phyloP scores from a whole-genome alignment of 2,113 vertebrate genomes.

The Eleginops maclovinus region DNA sequence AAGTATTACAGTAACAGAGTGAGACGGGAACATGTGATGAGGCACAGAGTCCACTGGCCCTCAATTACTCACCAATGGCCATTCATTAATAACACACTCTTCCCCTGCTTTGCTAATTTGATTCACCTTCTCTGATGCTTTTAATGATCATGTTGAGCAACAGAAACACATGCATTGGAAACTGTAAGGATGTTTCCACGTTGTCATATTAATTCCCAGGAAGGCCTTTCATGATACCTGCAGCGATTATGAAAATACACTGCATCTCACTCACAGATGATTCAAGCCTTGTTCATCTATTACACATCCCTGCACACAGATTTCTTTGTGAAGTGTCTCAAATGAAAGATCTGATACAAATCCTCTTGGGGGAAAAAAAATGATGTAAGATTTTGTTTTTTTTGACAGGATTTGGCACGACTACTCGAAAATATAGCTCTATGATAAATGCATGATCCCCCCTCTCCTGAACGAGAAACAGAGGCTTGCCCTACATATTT shows the following conservation, averaged over 20 bases:
- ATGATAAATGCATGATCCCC: constrained; percentile 3
- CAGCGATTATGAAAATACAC: constrained; percentile 28
- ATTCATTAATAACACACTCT: constrained; percentile 11
- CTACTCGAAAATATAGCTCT: constrained; percentile 26
- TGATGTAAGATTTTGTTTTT: constrained; percentile 48
- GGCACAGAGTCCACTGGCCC: neutral
- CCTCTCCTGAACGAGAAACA: constrained; percentile 37
- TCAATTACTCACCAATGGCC: constrained; percentile 5
- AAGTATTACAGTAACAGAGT: constrained; percentile 33
- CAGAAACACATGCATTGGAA: constrained; percentile 14
- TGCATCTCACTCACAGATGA: constrained; percentile 19
- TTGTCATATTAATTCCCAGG: constrained; percentile 17
- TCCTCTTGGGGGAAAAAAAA: neutral
- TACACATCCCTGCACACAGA: constrained; percentile 23
- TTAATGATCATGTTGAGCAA: constrained; percentile 5
- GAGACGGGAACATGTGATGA: constrained; percentile 38
- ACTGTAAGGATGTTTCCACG: constrained; percentile 2
- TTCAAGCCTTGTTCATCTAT: constrained; percentile 48
- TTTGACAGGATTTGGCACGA: constrained; percentile 9
- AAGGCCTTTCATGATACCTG: constrained; percentile 39
- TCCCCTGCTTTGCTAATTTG: constrained; percentile 24
- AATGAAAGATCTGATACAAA: constrained; percentile 34
- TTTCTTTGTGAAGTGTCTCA: constrained; percentile 23
- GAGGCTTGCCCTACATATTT: constrained; percentile 59
- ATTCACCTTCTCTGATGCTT: constrained; percentile 11